Percentiles rank a stretch among this genome's conserved stretches.
These are phyloP conservation scores for Falco berigora DNA, from an alignment of 2,797 vertebrate genomes.

Conservation along the genomic window DNA sequence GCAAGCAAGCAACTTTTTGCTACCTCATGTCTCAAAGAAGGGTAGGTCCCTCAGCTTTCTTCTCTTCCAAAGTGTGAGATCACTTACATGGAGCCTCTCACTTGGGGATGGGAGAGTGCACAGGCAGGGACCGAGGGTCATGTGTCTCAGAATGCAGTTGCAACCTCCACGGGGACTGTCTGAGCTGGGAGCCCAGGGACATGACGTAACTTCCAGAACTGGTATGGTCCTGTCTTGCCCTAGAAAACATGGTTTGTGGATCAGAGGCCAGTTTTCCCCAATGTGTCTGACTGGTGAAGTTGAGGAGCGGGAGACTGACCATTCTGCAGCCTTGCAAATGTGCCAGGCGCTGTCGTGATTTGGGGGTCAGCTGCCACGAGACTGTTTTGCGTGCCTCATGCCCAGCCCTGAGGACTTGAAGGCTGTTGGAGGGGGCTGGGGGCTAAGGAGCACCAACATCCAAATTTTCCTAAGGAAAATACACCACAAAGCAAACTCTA, in stretches of 20 bases:
- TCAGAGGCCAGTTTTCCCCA: rapidly evolving
- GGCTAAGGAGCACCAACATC: background rate
- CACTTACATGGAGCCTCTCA: rapidly evolving
- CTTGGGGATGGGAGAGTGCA: background rate
- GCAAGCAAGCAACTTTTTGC: background rate
- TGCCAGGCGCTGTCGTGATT: rapidly evolving
- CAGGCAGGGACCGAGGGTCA: background rate
- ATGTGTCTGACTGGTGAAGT: background rate
- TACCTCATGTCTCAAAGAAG: background rate
- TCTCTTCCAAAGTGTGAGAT: background rate
- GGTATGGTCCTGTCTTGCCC: background rate
- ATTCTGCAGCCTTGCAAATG: background rate
- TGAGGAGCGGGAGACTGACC: background rate
- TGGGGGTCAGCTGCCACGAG: background rate
- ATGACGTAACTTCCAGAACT: background rate
- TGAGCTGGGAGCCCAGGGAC: background rate
- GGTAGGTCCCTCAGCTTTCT: background rate
- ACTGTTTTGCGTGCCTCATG: background rate
- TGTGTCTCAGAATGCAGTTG: background rate
- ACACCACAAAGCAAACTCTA: background rate
- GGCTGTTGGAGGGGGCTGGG: background rate
- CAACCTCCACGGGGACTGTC: rapidly evolving
- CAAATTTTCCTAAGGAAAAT: background rate
- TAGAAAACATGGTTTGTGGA: background rate
- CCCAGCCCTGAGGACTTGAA: background rate